Percentiles rank a stretch among this genome's conserved stretches.
Evolutionary conservation across 2,888 invertebrate species (phyloP).

Genomic region (Troilus luridus): DNA sequence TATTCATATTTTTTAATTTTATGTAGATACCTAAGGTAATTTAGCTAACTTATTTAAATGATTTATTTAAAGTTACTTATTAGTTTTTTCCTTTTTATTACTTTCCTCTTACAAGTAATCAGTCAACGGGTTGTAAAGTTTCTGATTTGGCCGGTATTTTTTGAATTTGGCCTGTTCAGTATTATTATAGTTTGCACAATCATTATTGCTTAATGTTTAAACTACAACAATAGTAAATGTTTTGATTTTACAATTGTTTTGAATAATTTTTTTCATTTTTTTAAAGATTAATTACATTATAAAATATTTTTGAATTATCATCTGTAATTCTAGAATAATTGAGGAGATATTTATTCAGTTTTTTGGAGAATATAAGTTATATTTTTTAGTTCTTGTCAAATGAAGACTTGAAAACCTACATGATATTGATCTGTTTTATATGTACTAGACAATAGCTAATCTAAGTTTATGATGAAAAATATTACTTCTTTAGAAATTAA

Average conservation of each 20-base stretch:
- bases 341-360: background rate
- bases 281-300: too few relatives aligned
- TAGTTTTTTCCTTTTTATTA: background rate
- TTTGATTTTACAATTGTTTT: background rate
- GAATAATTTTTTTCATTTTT: background rate
- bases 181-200: conserved; percentile 22
- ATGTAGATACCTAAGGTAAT: background rate
- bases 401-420: background rate
- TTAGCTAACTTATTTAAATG: too few relatives aligned
- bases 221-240: background rate
- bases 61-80: background rate
- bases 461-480: background rate
- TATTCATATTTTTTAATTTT: background rate
- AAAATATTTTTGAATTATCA: too few relatives aligned
- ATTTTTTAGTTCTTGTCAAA: background rate
- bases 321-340: background rate
- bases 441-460: background rate
- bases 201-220: background rate
- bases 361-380: background rate
- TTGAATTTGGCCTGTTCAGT: background rate
- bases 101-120: background rate
- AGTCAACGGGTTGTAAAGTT: background rate
- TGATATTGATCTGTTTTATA: background rate
- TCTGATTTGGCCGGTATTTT: background rate
- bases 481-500: background rate